A percentile compares a stretch with the other conserved stretches of the same genome.
These are phyloP conservation scores for Hiodon alosoides DNA, from an alignment of 2,113 vertebrate genomes.

Conservation along the genomic window DNA sequence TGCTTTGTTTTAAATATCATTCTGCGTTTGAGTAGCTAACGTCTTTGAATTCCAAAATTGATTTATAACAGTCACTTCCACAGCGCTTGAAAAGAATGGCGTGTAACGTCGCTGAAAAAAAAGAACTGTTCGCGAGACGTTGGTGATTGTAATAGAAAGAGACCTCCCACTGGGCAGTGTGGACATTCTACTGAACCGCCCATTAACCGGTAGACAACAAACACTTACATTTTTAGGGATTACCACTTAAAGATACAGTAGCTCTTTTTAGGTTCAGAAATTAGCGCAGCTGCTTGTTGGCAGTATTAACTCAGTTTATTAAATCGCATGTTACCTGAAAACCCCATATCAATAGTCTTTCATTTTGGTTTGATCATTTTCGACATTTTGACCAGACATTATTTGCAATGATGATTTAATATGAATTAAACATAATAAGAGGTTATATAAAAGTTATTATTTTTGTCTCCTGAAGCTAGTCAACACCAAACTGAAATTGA, in stretches of 20 bases:
- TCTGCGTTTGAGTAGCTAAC: conserved; percentile 33
- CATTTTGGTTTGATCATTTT: background rate
- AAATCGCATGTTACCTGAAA: background rate
- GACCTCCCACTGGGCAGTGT: conserved; percentile 58
- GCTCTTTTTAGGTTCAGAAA: conserved; percentile 32
- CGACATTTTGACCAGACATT: no score
- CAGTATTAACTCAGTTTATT: conserved; percentile 50
- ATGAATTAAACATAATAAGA: background rate
- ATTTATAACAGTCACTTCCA: conserved; percentile 43
- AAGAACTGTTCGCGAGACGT: conserved; percentile 35
- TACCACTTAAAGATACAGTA: conserved; percentile 65
- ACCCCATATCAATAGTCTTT: background rate
- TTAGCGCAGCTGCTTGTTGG: conserved; percentile 63
- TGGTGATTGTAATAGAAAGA: conserved; percentile 48
- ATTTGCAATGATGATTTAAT: no score
- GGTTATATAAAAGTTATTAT: background rate
- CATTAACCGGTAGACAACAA: conserved; percentile 61
- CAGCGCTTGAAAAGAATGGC: conserved; percentile 26
- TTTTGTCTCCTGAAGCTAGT: no score
- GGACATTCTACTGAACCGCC: conserved; percentile 60
- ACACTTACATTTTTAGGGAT: conserved; percentile 57
- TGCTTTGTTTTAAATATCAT: background rate
- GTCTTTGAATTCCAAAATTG: conserved; percentile 57
- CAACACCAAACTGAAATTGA: no score
- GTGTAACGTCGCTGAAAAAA: conserved; percentile 37